A percentile compares a stretch with the other conserved stretches of the same genome.
Conservation (phyloP, 2,888 invertebrate genomes). For the Galerucella pusilla region DNA sequence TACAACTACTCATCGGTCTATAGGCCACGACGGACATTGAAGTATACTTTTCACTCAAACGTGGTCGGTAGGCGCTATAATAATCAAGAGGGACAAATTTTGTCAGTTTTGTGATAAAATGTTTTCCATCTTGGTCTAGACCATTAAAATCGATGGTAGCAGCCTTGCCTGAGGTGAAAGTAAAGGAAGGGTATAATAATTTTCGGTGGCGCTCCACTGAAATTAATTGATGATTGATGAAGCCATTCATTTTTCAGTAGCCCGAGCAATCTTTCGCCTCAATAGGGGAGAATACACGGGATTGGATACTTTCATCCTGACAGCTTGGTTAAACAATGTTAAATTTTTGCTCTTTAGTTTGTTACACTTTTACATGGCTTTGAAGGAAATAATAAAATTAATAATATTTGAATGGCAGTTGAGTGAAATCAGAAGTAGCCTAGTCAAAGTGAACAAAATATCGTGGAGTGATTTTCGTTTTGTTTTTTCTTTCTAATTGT, state of each 20-base stretch:
- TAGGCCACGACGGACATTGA: too few species aligned
- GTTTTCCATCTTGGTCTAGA: neutral
- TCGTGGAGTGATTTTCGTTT: too few species aligned
- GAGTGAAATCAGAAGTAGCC: too few species aligned
- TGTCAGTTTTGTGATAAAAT: neutral
- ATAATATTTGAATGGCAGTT: too few species aligned
- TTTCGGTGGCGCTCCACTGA: neutral
- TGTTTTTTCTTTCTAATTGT: too few species aligned
- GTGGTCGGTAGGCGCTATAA: too few species aligned
- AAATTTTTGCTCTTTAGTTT: too few species aligned
- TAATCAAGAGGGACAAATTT: neutral
- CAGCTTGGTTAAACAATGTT: neutral
- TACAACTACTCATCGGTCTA: too few species aligned
- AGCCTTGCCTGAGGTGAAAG: neutral
- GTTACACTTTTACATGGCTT: too few species aligned
- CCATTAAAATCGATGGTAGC: neutral
- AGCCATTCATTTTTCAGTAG: neutral
- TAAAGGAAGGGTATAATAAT: conserved; percentile 6
- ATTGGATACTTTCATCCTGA: neutral
- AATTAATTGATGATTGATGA: conserved; percentile 17
- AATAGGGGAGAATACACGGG: neutral
- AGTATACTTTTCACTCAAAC: too few species aligned
- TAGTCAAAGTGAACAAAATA: too few species aligned
- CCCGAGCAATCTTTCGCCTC: neutral
- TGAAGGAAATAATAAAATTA: too few species aligned